phyloP scores from a whole-genome alignment of 2,113 vertebrate species.

The Microtus ochrogaster region DNA sequence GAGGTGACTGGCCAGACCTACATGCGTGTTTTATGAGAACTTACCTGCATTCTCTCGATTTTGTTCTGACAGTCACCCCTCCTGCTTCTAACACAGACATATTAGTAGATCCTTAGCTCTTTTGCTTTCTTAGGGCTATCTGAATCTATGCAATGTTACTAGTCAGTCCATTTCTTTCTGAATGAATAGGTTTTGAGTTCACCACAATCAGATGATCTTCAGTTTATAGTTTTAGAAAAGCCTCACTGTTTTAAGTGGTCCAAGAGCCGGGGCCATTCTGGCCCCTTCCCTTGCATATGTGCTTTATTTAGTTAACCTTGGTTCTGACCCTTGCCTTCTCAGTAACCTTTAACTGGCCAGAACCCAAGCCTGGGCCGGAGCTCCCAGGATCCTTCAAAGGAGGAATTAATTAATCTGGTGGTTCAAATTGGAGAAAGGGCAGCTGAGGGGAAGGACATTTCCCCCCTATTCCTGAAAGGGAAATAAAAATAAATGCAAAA shows the following conservation, averaged over 20 bases:
- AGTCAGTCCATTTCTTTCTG: neutral
- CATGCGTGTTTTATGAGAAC: neutral
- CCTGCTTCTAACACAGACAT: neutral
- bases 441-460: neutral
- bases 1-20: neutral
- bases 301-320: conserved; percentile 8
- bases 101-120: neutral
- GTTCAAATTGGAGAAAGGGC: neutral
- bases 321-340: conserved; percentile 24
- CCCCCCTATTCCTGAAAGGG: conserved; percentile 20
- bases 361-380: neutral
- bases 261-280: neutral
- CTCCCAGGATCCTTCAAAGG: neutral
- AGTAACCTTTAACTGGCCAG: neutral
- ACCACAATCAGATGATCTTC: neutral
- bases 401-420: conserved; percentile 51
- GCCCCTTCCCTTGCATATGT: neutral
- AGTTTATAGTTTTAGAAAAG: conserved; percentile 54
- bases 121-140: conserved; percentile 14
- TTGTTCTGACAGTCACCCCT: neutral
- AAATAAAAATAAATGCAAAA: conserved; percentile 57
- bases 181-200: neutral
- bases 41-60: neutral
- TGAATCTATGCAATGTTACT: neutral
- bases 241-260: neutral